These are phyloP conservation scores for Dicycla oo DNA, from an alignment of 2,888 invertebrate species.

Conservation along the genomic window DNA sequence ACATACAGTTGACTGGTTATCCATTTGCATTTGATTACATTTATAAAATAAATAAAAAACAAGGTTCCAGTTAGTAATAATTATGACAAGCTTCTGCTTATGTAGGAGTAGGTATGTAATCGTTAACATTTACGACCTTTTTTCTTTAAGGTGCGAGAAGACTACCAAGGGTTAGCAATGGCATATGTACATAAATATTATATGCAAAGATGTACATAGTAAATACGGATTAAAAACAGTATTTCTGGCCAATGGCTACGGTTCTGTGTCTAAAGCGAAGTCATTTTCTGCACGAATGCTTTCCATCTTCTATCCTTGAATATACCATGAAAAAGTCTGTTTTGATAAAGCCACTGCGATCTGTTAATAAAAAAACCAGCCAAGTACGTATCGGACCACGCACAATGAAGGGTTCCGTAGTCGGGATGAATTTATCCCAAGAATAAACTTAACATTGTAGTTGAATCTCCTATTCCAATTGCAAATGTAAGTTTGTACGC, in stretches of 20 bases:
- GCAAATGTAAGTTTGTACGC: too few species aligned
- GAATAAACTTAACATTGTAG: too few species aligned
- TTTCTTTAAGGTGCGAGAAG: background rate
- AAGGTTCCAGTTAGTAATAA: background rate
- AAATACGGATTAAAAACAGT: slow-evolving; percentile 7
- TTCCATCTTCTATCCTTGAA: background rate
- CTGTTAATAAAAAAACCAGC: too few species aligned
- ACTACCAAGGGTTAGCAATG: background rate
- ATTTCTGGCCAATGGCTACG: slow-evolving; percentile 34
- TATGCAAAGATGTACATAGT: slow-evolving; percentile 20
- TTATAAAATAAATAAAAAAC: slow-evolving; percentile 4
- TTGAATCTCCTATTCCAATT: too few species aligned
- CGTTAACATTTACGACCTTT: slow-evolving; percentile 8
- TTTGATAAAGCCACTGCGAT: background rate
- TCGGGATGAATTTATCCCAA: too few species aligned
- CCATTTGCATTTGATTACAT: background rate
- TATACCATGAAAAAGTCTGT: background rate
- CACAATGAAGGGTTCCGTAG: too few species aligned
- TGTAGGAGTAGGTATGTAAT: background rate
- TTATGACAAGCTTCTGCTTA: background rate
- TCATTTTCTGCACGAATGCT: slow-evolving; percentile 47
- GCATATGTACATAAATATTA: slow-evolving; percentile 8
- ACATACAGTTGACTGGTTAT: background rate
- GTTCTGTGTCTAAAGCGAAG: background rate
- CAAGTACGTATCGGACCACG: too few species aligned